Evolutionary conservation across 2,797 vertebrate species (phyloP).

Genomic region (Coregonus sp.): DNA sequence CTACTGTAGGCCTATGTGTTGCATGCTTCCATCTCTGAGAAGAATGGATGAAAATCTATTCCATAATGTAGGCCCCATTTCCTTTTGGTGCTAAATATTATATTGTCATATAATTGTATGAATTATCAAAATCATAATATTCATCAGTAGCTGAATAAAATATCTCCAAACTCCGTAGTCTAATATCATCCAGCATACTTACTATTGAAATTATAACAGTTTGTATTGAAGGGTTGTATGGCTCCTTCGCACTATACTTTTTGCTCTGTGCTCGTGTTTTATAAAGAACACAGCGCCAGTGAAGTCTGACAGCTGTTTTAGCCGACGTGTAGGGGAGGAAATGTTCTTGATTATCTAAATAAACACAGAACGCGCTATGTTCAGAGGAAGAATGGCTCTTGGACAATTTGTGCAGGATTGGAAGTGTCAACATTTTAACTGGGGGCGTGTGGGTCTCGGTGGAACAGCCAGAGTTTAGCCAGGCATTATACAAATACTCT

Average conservation of each 20-base stretch:
- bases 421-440: conserved; percentile 10
- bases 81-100: too few relatives aligned
- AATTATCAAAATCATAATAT: not conserved
- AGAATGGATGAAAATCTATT: not conserved
- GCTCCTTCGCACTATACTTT: not conserved
- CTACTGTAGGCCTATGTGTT: not conserved
- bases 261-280: not conserved
- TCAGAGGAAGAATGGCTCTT: conserved; percentile 5
- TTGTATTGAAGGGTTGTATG: not conserved
- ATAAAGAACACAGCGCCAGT: not conserved
- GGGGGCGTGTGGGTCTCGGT: not conserved
- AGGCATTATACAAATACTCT: conserved; percentile 11
- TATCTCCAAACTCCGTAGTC: not conserved
- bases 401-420: conserved; percentile 5
- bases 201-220: not conserved
- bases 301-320: conserved; percentile 27
- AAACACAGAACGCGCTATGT: conserved; percentile 16
- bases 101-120: too few relatives aligned
- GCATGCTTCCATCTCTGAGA: not conserved
- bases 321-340: conserved; percentile 1
- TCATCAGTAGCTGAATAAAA: not conserved
- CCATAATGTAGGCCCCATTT: too few relatives aligned
- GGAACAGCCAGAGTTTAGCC: conserved; percentile 7
- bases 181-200: not conserved
- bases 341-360: conserved; percentile 26